Percentiles rank a stretch among this genome's conserved stretches.
Evolutionary conservation across 2,113 vertebrate genomes (phyloP).

Genomic region (Alaudala cheleensis): DNA sequence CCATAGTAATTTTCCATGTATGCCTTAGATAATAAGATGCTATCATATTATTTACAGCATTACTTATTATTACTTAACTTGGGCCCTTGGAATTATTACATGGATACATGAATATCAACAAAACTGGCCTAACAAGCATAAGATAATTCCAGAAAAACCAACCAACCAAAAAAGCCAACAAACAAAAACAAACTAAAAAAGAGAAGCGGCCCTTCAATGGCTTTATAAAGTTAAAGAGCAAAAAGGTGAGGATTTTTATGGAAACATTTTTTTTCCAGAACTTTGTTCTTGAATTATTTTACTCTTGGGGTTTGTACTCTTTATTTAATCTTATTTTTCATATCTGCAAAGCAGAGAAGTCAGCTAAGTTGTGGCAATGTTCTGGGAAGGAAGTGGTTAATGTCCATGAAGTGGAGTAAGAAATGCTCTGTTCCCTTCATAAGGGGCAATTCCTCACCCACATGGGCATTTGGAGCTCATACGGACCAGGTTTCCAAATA

Average conservation of each 20-base stretch:
- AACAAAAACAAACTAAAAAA: rapidly evolving
- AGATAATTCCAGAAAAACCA: neutral
- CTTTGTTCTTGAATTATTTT: neutral
- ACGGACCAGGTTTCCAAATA: neutral
- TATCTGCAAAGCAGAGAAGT: neutral
- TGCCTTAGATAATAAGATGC: neutral
- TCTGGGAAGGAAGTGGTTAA: neutral
- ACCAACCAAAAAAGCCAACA: neutral
- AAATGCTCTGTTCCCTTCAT: neutral
- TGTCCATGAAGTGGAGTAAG: neutral
- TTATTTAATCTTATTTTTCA: neutral
- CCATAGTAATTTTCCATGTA: neutral
- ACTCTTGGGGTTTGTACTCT: neutral
- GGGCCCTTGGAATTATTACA: neutral
- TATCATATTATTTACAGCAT: neutral
- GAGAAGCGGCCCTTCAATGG: neutral
- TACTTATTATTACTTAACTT: neutral
- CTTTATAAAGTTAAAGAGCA: neutral
- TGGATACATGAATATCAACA: neutral
- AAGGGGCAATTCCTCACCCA: neutral
- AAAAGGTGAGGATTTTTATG: neutral
- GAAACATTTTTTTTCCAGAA: neutral
- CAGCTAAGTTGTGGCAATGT: neutral
- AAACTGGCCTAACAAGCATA: neutral
- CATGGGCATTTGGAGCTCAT: neutral